Conservation (phyloP, 2,113 vertebrate genomes). For the Hylia prasina region DNA sequence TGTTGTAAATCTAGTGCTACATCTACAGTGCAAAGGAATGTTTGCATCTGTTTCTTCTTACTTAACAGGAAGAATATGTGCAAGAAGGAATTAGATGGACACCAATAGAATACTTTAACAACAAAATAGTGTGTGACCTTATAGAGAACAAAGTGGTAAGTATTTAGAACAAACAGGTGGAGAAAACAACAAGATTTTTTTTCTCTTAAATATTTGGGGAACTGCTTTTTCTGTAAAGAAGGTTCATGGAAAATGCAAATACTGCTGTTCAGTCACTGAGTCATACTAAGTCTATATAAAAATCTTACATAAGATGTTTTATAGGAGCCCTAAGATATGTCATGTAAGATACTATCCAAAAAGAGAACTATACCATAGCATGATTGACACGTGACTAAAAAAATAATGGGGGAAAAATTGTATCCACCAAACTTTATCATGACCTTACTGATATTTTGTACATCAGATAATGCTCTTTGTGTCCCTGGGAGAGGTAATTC, state of each 20-base stretch:
- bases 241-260: conserved; percentile 14
- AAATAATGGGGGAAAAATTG: background rate
- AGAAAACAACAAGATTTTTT: background rate
- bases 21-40: background rate
- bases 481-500: background rate
- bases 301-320: conserved; percentile 41
- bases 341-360: background rate
- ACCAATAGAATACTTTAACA: conserved; percentile 93
- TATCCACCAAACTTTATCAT: background rate
- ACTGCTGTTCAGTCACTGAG: conserved; percentile 42
- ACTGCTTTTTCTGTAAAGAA: conserved; percentile 13
- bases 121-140: conserved; percentile 95
- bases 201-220: background rate
- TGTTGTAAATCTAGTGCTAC: background rate
- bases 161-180: background rate
- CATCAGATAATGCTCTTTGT: background rate
- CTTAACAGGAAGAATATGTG: conserved; percentile 88
- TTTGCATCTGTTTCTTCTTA: background rate
- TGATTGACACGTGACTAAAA: background rate
- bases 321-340: background rate
- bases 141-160: conserved; percentile 94
- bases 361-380: background rate
- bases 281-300: conserved; percentile 43
- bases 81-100: conserved; percentile 95
- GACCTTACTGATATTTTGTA: background rate